Conservation (phyloP, 2,888 invertebrate species). For the Caenorhabditis japonica region DNA sequence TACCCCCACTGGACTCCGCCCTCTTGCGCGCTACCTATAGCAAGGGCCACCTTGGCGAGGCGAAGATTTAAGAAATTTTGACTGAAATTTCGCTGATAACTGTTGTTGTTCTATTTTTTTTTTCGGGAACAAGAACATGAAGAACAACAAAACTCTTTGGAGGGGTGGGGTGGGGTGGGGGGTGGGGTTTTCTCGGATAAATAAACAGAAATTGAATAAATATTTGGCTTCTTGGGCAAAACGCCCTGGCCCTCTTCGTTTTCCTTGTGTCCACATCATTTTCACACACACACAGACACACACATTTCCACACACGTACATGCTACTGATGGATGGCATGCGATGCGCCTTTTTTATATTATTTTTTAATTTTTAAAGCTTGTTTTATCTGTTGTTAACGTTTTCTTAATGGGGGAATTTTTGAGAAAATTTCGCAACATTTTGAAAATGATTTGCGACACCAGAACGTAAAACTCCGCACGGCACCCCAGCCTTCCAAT, state of each 20-base stretch:
- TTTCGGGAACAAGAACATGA: neutral
- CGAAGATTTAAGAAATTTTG: no score
- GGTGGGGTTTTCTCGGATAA: slow-evolving; percentile 37
- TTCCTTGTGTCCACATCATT: slow-evolving; percentile 22
- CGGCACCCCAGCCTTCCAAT: no score
- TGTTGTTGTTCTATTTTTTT: no score
- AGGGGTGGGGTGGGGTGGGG: slow-evolving; percentile 3
- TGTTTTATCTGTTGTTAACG: neutral
- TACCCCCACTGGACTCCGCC: slow-evolving; percentile 1
- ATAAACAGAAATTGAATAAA: slow-evolving; percentile 61
- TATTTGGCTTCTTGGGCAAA: slow-evolving; percentile 57
- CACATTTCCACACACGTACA: slow-evolving; percentile 8
- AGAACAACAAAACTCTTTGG: neutral
- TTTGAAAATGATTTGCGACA: no score
- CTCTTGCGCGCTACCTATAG: neutral
- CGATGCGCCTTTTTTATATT: neutral
- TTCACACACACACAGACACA: slow-evolving; percentile 34
- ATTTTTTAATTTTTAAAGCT: neutral
- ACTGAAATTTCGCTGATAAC: no score
- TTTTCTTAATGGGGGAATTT: no score
- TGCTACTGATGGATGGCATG: slow-evolving; percentile 1
- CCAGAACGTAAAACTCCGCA: no score
- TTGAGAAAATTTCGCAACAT: no score
- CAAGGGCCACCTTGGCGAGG: neutral
- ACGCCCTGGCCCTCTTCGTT: slow-evolving; percentile 24